Evolutionary conservation across 1,140 invertebrate species (phyloP), one percentile per base, ranked within the genome.

Genomic region (Brachionus rubens): DNA sequence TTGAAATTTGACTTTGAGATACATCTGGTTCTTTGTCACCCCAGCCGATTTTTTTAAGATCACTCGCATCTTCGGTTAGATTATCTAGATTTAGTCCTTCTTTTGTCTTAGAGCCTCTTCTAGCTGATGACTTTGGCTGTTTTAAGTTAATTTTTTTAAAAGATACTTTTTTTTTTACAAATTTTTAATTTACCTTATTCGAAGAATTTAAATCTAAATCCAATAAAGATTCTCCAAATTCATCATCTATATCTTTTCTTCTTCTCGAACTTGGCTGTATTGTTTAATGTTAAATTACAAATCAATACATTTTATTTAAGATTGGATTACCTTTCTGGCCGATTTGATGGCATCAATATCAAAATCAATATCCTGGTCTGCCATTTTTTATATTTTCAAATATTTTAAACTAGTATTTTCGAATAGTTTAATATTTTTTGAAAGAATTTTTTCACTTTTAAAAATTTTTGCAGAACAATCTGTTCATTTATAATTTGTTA

Each of bases 321-420:
- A 12, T 43, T 46, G 2, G 9, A 14, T 65, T 65, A 28, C 59
- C n/a, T 65, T 65, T 43, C 59, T 65, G 10, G 40, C 36, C 24
- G 59, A 65, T 28, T 41, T 65, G 12, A 65, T 16, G 3, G n/a
- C 16, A 46, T 14, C 9, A 24, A 41, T 43, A 14, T 65, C 59
- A 41, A 65, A 65, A 43, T 65, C 59, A 24, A 65, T 43, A 43
- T 65, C 59, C 26, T 65, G 33, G 30, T 65, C 40, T 9, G 59
- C 21, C 59, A 65, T 65, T 30, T 54, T 54, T 14, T 28, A 54
- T 36, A 36, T 36, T 9, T 36, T 36, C 33, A 5, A 36, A 36
- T 36, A 3, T 36, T 36, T 36, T 36, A 36, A 36, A 36, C 33
- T 36, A 36, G 33, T 5, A 36, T 5, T 36, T 36, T 36, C 3